These are phyloP conservation scores for Anguilla japonica DNA, from an alignment of 2,113 vertebrate genomes.

Conservation along the genomic window DNA sequence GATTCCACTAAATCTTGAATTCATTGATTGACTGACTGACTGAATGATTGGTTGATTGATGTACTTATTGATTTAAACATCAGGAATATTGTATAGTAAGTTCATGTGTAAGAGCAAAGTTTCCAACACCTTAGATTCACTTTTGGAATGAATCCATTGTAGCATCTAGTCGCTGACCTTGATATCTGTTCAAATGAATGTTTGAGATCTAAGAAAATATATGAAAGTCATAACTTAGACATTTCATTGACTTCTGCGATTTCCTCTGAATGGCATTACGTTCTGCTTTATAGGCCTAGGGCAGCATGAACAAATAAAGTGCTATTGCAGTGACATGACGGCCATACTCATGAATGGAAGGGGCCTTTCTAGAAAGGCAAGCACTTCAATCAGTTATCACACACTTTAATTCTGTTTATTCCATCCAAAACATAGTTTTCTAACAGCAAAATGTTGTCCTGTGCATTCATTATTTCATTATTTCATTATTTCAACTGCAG, in stretches of 20 bases:
- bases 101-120: not conserved
- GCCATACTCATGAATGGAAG: not conserved
- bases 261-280: not conserved
- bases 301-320: not conserved
- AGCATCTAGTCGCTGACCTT: not conserved
- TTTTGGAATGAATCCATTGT: no score
- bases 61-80: not conserved
- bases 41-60: not conserved
- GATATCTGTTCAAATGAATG: no score
- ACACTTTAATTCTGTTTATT: not conserved
- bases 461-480: not conserved
- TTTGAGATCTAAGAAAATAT: no score
- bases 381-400: not conserved
- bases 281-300: not conserved
- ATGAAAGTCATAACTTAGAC: no score
- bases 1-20: not conserved
- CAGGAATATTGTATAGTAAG: not conserved
- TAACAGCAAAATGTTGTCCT: not conserved
- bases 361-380: not conserved
- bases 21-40: not conserved
- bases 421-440: not conserved
- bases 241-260: not conserved
- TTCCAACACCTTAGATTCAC: not conserved
- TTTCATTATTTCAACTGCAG: not conserved
- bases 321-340: not conserved